These are phyloP conservation scores for Nomada lathburiana DNA, from an alignment of 2,888 invertebrate genomes.

Conservation along the genomic window DNA sequence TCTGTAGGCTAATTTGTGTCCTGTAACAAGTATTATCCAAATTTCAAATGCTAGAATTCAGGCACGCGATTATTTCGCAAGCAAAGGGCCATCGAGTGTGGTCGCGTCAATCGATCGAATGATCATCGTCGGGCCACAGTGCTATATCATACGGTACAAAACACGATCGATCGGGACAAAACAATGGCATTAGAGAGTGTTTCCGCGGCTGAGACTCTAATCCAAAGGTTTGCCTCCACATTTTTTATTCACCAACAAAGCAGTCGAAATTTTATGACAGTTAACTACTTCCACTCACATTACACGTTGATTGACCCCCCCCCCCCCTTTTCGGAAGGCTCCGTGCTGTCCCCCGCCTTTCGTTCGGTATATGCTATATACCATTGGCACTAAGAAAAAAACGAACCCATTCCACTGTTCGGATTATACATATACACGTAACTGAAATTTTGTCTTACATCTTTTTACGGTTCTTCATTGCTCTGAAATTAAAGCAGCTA, in stretches of 20 bases:
- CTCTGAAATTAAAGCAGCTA: conserved; percentile 38
- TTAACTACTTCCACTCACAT: conserved; percentile 52
- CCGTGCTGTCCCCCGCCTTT: conserved; percentile 52
- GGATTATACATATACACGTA: conserved; percentile 25
- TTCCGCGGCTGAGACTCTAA: conserved; percentile 83
- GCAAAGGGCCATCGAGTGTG: conserved; percentile 73
- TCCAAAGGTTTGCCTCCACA: conserved; percentile 84
- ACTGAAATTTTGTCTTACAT: conserved; percentile 22
- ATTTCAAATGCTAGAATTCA: conserved; percentile 75
- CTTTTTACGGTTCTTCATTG: conserved; percentile 43
- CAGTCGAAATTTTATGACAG: conserved; percentile 60
- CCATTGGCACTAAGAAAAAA: conserved; percentile 54
- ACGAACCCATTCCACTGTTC: conserved; percentile 32
- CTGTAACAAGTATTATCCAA: conserved; percentile 54
- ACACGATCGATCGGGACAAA: conserved; percentile 77
- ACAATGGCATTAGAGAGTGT: conserved; percentile 84
- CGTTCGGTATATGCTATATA: conserved; percentile 42
- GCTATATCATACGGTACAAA: conserved; percentile 73
- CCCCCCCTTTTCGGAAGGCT: conserved; percentile 46
- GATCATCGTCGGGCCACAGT: conserved; percentile 77
- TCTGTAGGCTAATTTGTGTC: conserved; percentile 60
- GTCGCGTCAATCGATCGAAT: conserved; percentile 76
- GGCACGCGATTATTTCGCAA: conserved; percentile 69
- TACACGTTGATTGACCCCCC: conserved; percentile 27
- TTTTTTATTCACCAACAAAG: conserved; percentile 77